Evolutionary conservation across 2,113 vertebrate species (phyloP).

Genomic region (Bombycilla garrulus): DNA sequence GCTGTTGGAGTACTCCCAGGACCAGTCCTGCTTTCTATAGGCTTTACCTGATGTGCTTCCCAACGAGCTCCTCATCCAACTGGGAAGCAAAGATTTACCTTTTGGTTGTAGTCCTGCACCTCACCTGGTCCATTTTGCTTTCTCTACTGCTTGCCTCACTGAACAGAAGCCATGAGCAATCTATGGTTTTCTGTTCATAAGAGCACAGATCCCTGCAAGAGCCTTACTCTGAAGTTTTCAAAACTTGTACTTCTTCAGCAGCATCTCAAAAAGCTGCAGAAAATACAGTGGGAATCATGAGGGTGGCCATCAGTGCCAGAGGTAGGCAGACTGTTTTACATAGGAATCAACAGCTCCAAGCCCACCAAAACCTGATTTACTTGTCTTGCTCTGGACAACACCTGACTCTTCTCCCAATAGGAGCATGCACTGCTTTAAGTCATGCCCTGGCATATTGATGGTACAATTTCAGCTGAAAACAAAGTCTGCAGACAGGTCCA

Average conservation of each 20-base stretch:
- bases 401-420: background rate
- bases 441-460: background rate
- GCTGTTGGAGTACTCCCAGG: fast-evolving
- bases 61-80: background rate
- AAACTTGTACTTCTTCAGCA: background rate
- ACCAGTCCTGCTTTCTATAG: background rate
- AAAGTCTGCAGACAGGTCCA: background rate
- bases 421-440: background rate
- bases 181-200: fast-evolving
- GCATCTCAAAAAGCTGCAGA: background rate
- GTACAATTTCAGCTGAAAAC: background rate
- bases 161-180: background rate
- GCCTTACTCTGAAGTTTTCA: background rate
- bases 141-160: background rate
- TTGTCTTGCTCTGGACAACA: background rate
- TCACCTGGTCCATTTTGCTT: background rate
- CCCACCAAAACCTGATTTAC: background rate
- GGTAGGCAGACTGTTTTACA: background rate
- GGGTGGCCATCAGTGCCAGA: background rate
- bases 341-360: background rate
- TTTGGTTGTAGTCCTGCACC: background rate
- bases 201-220: background rate
- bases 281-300: background rate
- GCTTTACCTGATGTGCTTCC: background rate
- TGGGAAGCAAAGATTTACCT: background rate